Base-by-base conservation (phyloP, 2,113 vertebrate species). In the Boulengeromyrus knoepffleri region DNA sequence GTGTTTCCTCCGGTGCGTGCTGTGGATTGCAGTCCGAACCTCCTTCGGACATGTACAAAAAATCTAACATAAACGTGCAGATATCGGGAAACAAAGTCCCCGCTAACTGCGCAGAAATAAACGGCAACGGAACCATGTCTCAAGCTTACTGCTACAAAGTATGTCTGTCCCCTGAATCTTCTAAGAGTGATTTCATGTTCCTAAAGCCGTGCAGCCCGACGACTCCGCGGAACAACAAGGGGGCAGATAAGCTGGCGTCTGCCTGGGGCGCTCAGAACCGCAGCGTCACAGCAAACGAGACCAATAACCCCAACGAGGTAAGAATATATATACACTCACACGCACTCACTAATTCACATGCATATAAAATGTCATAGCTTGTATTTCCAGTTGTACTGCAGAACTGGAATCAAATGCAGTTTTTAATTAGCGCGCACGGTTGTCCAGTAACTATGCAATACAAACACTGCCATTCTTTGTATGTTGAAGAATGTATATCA, bases 121-220 rank as follows among this genome's bases (percentile, higher is more conserved):
- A 96, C 0, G 95, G 91, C 17, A 95, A 93, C 2, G 95, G 96
- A 24, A 94, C 96, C 53, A 92, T 96, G 5, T 94, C 95, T 24
- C 97, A 97, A 0, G 97, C 96, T 24, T 98, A 98, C 90, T 98
- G 98, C 94, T 98, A 98, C 92, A 97, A 98, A 95, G 97, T 98
- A 87, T 98, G 97, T 92, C 94, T 98, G 2, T 97, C 96, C 62
- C 97, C 97, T 0, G 97, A 97, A 92, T 98, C 97, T 10, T 96
- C 97, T 88, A 97, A 98, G 94, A 97, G 97, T 9, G 97, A 98
- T 95, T 98, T 98, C 91, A 98, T 97, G 97, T 98, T 98, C 92
- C 94, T 98, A 90, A 98, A 98, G 93, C 97, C 97, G 91, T 97
- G 96, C 95, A 97, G 96, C 92, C 95, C 97, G 0, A 93, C 93